Conservation (phyloP, 2,113 vertebrate species). For the Mustelus asterias region DNA sequence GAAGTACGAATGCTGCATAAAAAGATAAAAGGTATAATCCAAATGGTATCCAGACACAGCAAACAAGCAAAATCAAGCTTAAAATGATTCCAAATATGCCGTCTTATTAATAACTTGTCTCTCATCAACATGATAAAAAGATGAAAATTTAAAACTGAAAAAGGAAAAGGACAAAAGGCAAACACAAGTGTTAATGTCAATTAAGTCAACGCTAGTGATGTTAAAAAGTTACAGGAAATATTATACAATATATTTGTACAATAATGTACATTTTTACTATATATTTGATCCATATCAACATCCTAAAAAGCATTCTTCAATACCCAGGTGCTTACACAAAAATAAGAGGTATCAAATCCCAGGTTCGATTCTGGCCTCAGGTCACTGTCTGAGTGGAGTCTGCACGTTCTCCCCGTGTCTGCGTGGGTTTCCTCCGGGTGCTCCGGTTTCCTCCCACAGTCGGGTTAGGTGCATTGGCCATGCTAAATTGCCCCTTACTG, state of each 20-base stretch:
- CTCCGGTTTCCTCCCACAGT: no score
- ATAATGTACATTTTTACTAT: no score
- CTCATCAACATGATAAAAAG: not conserved
- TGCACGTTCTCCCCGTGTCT: no score
- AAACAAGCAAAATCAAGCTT: not conserved
- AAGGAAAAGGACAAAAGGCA: not conserved
- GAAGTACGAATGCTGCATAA: conserved; percentile 84
- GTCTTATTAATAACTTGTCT: no score
- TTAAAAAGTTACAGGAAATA: not conserved
- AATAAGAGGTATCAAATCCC: not conserved
- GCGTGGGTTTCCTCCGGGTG: no score
- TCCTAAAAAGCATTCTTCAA: not conserved
- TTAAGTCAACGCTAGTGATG: not conserved
- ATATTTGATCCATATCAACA: not conserved
- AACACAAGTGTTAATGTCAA: not conserved
- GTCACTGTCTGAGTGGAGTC: no score
- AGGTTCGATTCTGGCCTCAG: no score
- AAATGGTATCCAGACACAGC: not conserved
- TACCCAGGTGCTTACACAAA: not conserved
- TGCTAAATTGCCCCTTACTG: no score
- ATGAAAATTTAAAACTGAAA: not conserved
- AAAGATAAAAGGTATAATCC: not conserved
- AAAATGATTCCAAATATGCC: not conserved
- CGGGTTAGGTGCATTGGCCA: no score
- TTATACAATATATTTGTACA: no score